Evolutionary conservation across 2,797 vertebrate species (phyloP).

Genomic region (Xyrichtys novacula): DNA sequence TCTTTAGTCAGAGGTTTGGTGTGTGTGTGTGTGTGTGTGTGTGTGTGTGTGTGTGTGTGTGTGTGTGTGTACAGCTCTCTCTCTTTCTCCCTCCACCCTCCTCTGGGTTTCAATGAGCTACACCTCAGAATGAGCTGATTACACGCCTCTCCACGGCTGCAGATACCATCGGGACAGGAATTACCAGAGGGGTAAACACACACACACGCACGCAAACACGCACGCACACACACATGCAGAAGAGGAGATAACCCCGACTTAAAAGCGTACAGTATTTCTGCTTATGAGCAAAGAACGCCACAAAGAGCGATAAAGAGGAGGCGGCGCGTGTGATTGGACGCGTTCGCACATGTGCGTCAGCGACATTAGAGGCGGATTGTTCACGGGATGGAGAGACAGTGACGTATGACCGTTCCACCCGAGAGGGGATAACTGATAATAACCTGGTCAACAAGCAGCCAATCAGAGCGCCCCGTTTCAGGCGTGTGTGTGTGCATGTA

Average conservation of each 20-base stretch:
- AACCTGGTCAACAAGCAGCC: slow-evolving; percentile 39
- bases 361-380: slow-evolving; percentile 63
- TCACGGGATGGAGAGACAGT: slow-evolving; percentile 54
- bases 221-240: slow-evolving; percentile 13
- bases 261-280: slow-evolving; percentile 67
- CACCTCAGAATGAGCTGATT: slow-evolving; percentile 82
- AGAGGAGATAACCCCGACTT: slow-evolving; percentile 75
- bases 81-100: slow-evolving; percentile 50
- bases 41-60: too few species aligned
- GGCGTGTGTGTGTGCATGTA: slow-evolving; percentile 10
- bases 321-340: slow-evolving; percentile 1
- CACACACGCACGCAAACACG: slow-evolving; percentile 36
- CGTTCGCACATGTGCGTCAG: slow-evolving; percentile 50
- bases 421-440: slow-evolving; percentile 65
- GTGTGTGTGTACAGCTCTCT: slow-evolving; percentile 63
- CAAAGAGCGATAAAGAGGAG: slow-evolving; percentile 47
- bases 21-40: too few species aligned
- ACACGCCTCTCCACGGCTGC: slow-evolving; percentile 80
- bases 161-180: slow-evolving; percentile 82
- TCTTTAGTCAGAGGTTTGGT: slow-evolving; percentile 16
- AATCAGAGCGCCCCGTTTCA: slow-evolving; percentile 24
- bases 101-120: slow-evolving; percentile 77
- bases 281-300: slow-evolving; percentile 39
- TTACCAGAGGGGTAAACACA: slow-evolving; percentile 83
- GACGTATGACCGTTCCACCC: slow-evolving; percentile 67